phyloP scores from a whole-genome alignment of 37 sponge, comb jelly and placozoan species.

The Geodia barretti region DNA sequence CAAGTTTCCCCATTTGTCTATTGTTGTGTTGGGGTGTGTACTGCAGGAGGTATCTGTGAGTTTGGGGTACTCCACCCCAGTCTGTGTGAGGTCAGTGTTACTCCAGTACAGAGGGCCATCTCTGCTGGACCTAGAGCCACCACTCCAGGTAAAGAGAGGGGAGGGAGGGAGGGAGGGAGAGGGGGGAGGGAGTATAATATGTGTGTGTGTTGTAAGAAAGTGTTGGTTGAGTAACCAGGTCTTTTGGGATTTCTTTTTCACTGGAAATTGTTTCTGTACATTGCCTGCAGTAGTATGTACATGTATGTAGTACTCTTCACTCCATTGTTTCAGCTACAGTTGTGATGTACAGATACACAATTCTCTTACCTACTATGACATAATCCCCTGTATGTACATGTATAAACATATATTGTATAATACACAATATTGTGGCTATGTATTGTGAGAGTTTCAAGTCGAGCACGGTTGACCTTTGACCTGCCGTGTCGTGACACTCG shows the following conservation, averaged over 20 bases:
- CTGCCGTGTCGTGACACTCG: neutral
- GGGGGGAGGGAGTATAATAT: too few relatives aligned
- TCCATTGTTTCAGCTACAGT: neutral
- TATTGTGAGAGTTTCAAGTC: neutral
- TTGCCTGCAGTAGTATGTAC: too few relatives aligned
- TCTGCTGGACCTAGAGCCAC: slow-evolving; percentile 30
- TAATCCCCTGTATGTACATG: neutral
- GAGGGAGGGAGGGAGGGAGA: too few relatives aligned
- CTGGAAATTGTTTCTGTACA: too few relatives aligned
- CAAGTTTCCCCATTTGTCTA: too few relatives aligned
- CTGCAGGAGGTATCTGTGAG: slow-evolving; percentile 56
- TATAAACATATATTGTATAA: neutral
- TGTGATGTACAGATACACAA: neutral
- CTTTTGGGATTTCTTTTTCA: too few relatives aligned
- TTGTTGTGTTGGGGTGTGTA: too few relatives aligned
- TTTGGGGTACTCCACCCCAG: slow-evolving; percentile 66
- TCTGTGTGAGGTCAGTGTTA: slow-evolving; percentile 63
- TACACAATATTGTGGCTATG: neutral
- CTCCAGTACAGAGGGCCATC: neutral
- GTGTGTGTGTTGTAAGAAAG: too few relatives aligned
- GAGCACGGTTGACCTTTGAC: neutral
- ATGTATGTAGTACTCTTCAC: neutral
- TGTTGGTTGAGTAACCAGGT: too few relatives aligned
- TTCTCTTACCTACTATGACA: neutral
- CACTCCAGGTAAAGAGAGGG: slow-evolving; percentile 74